Evolutionary conservation across 2,797 vertebrate genomes (phyloP), one percentile per base, ranked within the genome.

Genomic region (Furcifer pardalis): DNA sequence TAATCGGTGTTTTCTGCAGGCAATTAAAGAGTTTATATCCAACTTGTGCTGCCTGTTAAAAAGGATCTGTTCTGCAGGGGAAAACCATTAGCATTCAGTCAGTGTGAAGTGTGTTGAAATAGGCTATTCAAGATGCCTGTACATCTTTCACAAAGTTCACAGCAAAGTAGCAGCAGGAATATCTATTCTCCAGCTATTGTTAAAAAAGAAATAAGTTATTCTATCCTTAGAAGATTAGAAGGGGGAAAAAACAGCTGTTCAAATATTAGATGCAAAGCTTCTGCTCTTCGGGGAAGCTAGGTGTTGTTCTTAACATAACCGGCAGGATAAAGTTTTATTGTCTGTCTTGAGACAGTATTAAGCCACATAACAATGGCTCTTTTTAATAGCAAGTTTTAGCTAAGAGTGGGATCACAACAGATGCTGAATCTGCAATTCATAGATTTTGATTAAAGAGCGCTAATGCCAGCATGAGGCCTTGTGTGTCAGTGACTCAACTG

Each of bases 11-110:
- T 91, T 92, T 86, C 74, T 93, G 87, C 87, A 95, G 88, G 88
- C 80, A 95, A 93, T 92, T 94, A 91, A 91, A 88, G 92, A 89
- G 84, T 93, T 94, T 91, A 90, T 91, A 84, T 84, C 88, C 87
- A 93, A 89, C 80, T 89, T 92, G 76, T 91, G 92, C 84, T 87
- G 87, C 79, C 86, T 94, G 63, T 88, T 94, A 92, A 92, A 87
- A 92, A 91, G 75, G 73, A 91, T 93, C 77, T 91, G 60, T 89
- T 94, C 35, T 74, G 90, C 86, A 85, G 81, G 88, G 84, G n/a
- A 89, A 93, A 81, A 63, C 60, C 88, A 93, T 93, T 92, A 93
- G 30, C 86, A 91, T 92, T 94, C 87, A 88, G 91, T 82, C 23
- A 89, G 72, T 81, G 65, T 4, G 27, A 91, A 88, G 84, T 79